Evolutionary conservation across 2,113 vertebrate species (phyloP).

Genomic region (Burhinus bistriatus): DNA sequence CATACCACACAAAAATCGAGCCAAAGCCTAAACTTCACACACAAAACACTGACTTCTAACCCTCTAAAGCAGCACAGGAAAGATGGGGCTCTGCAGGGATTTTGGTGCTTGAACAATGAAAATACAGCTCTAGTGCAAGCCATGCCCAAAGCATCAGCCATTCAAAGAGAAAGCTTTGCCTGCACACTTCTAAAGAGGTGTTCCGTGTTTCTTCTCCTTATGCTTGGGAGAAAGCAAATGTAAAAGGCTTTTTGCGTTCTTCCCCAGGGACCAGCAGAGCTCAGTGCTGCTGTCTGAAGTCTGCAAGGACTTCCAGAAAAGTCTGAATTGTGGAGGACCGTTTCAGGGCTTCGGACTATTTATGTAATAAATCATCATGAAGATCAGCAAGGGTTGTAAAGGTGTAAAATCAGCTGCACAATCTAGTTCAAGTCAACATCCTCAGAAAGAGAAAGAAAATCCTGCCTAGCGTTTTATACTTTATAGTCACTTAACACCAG

Average conservation of each 20-base stretch:
- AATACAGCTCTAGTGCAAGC: background rate
- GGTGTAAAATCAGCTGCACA: background rate
- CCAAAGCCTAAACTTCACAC: background rate
- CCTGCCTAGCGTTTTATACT: background rate
- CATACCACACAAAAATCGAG: background rate
- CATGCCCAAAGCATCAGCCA: background rate
- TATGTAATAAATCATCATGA: background rate
- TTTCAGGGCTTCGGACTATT: background rate
- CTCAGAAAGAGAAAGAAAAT: background rate
- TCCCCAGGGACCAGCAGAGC: background rate
- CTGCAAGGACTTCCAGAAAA: background rate
- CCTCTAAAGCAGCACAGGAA: background rate
- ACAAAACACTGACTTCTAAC: background rate
- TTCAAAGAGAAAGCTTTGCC: background rate
- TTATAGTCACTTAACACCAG: background rate
- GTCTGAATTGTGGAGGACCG: background rate
- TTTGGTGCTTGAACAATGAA: background rate
- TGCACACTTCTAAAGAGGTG: background rate
- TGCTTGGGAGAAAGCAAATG: background rate
- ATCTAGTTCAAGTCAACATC: background rate
- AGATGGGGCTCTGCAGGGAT: background rate
- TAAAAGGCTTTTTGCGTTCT: background rate
- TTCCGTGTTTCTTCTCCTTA: background rate
- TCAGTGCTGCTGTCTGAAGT: background rate
- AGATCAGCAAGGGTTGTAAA: background rate